Base-by-base conservation (phyloP, 2,888 invertebrate genomes). In the Drosophila borealis region DNA sequence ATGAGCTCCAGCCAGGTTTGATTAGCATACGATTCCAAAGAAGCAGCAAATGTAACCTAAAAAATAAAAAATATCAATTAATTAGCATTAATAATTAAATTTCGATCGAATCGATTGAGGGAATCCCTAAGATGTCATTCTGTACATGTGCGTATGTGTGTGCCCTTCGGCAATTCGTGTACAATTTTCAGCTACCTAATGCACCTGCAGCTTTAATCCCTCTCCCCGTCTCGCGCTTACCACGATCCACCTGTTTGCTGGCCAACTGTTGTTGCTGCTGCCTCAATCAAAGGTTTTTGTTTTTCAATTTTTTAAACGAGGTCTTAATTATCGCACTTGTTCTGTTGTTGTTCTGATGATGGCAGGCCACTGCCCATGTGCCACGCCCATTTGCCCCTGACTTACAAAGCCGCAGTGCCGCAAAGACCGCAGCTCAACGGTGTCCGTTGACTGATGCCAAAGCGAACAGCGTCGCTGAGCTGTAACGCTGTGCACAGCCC, bases 321-420 rank as follows among this genome's bases (percentile, higher is more conserved):
- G 59, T 55, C 49, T 57, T 70, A 75, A 75, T 74, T 74, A 62
- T 70, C 49, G 64, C 70, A 66, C 70, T 74, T 49, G n/a, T 29
- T 54, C 53, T 68, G 51, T 41, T 54, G 54, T 14, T 64, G 51
- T 36, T 45, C 25, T 56, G 56, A 67, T 66, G 56, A 60, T 75
- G 63, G 45, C 67, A 68, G 51, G 37, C 67, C 44, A 64, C 60
- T n/a, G 50, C 17, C 56, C 56, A 36, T 10, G 4, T 9, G 45
- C 53, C 70, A 74, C 71, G 80, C 77, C 84, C 75, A 64, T 41
- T 11, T 49, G 73, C 53, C 88, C 82, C 70, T 82, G 87, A 81
- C 81, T 81, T 67, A 80, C 62, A 87, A 83, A 78, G 76, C 76
- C 74, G 62, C 79, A 68, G 70, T 46, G 71, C 68, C 74, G 78